Evolutionary conservation across 2,113 vertebrate species (phyloP).

Genomic region (Oreochromis tanganicae): DNA sequence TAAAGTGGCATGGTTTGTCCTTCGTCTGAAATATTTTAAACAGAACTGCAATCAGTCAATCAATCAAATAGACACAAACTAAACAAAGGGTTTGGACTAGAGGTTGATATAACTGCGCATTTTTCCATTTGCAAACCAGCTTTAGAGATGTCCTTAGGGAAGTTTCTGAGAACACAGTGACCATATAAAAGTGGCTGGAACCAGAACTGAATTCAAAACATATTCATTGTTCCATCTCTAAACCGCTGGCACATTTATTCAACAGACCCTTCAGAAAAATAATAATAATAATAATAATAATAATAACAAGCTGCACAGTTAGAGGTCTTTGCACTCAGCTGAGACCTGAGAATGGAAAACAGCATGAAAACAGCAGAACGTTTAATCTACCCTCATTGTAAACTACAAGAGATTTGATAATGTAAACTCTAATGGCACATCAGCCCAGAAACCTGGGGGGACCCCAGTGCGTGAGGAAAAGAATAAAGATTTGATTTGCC

Average conservation of each 20-base stretch:
- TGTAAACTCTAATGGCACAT: slow-evolving; percentile 31
- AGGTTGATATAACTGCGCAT: not conserved
- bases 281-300: not conserved
- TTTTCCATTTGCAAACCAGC: not conserved
- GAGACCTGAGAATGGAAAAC: slow-evolving; percentile 28
- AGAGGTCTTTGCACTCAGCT: not conserved
- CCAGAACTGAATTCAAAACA: not conserved
- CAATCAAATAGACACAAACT: not conserved
- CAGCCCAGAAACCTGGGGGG: slow-evolving; percentile 19
- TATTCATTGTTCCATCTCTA: not conserved
- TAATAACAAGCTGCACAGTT: not conserved
- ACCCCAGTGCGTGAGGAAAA: not conserved
- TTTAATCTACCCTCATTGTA: slow-evolving; percentile 24
- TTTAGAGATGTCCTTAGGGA: not conserved
- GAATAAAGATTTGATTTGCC: slow-evolving; percentile 33
- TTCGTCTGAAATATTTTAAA: not conserved
- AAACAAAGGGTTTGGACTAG: not conserved
- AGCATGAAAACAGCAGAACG: not conserved
- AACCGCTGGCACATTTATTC: not conserved
- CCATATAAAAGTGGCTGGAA: not conserved
- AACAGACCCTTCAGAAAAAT: not conserved
- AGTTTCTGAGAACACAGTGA: not conserved
- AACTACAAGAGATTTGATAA: slow-evolving; percentile 25
- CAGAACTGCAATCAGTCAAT: not conserved
- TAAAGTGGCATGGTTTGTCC: not conserved